These are phyloP conservation scores for Rhodinocichla rosea DNA, from an alignment of 2,113 vertebrate genomes.

Conservation along the genomic window DNA sequence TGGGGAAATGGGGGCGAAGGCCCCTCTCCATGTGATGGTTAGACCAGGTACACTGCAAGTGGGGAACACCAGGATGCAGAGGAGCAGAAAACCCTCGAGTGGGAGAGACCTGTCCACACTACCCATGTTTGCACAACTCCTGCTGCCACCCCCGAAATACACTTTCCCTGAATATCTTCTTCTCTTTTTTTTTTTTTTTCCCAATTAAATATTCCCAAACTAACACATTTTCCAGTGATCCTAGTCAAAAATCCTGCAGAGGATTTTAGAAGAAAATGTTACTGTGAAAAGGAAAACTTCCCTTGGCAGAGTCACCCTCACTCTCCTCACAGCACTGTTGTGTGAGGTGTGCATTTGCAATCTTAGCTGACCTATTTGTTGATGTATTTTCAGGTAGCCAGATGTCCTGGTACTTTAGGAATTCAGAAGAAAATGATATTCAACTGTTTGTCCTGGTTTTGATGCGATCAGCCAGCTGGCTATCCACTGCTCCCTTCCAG, in stretches of 20 bases:
- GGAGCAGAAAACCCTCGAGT: background rate
- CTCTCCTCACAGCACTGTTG: background rate
- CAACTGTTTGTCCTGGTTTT: slow-evolving; percentile 35
- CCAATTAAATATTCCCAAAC: background rate
- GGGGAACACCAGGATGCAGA: background rate
- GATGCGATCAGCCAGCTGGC: slow-evolving; percentile 22
- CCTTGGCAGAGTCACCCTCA: background rate
- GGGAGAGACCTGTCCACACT: background rate
- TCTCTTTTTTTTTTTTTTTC: background rate
- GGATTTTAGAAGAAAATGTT: slow-evolving; percentile 28
- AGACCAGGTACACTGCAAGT: background rate
- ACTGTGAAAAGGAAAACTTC: background rate
- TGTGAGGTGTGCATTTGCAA: background rate
- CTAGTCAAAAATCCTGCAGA: background rate
- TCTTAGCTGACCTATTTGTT: slow-evolving; percentile 57
- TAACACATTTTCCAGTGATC: slow-evolving; percentile 3
- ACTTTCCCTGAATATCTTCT: background rate
- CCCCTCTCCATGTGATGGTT: rapidly evolving
- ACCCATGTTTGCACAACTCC: background rate
- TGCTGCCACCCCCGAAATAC: background rate
- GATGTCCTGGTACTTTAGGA: slow-evolving; percentile 56
- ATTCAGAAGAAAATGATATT: slow-evolving; percentile 53
- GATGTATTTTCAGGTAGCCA: slow-evolving; percentile 59
- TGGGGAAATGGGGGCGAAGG: rapidly evolving
- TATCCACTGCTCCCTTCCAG: background rate